A percentile compares a stretch with the other conserved stretches of the same genome.
phyloP scores from a whole-genome alignment of 2,797 vertebrate species.

The Aldrovandia affinis region DNA sequence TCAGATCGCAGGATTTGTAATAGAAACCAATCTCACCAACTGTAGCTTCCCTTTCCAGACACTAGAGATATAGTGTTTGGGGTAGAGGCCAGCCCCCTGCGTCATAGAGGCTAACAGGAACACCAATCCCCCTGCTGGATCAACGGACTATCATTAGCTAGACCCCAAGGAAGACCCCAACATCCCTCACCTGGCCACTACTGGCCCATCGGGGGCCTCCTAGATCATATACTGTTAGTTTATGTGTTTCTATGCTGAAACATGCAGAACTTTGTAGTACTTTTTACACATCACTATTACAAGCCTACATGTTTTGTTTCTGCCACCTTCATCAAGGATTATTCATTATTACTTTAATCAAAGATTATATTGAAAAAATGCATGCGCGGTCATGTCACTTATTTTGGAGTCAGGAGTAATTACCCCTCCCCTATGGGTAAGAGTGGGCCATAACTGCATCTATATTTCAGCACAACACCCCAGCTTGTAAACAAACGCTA shows the following conservation, averaged over 20 bases:
- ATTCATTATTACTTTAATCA: not conserved
- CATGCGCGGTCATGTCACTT: not conserved
- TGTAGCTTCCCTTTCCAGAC: not conserved
- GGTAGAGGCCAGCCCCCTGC: not conserved
- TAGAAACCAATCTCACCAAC: not conserved
- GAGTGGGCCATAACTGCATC: not conserved
- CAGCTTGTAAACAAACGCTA: not conserved
- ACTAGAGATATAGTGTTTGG: not conserved
- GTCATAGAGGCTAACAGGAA: not conserved
- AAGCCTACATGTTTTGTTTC: too few species aligned
- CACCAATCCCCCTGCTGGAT: not conserved
- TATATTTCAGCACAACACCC: not conserved
- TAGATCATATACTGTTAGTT: too few species aligned
- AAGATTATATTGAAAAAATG: not conserved
- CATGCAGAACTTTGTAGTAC: too few species aligned
- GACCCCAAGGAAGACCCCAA: too few species aligned
- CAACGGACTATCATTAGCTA: not conserved
- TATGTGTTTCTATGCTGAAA: too few species aligned
- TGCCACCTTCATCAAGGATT: too few species aligned
- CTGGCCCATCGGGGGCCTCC: too few species aligned
- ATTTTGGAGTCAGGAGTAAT: not conserved
- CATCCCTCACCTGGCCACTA: too few species aligned
- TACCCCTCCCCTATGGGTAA: not conserved
- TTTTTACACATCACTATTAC: too few species aligned
- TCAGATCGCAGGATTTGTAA: not conserved